A percentile compares a stretch with the other conserved stretches of the same genome.
phyloP scores from a whole-genome alignment of 2,797 vertebrate genomes.

The Tiaroga cobitis region DNA sequence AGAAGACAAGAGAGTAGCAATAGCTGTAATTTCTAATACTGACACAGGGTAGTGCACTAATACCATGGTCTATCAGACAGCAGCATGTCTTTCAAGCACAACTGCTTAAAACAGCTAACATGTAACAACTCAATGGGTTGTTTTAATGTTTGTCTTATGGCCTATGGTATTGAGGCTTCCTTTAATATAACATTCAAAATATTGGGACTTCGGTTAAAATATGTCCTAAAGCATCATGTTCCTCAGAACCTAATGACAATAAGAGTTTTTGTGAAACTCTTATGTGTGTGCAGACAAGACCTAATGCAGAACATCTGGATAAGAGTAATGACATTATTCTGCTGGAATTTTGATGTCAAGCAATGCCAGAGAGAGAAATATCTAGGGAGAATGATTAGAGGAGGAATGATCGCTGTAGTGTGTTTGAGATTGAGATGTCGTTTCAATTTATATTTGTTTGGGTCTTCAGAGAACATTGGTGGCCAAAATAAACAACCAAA shows the following conservation, averaged over 20 bases:
- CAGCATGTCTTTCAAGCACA: background rate
- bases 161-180: background rate
- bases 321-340: background rate
- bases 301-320: slow-evolving; percentile 1
- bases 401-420: background rate
- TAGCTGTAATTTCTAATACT: background rate
- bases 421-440: background rate
- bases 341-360: background rate
- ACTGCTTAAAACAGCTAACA: background rate
- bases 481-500: slow-evolving; percentile 11
- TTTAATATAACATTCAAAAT: background rate
- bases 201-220: background rate
- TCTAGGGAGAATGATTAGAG: background rate
- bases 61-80: background rate
- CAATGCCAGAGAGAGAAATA: slow-evolving; percentile 18
- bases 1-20: background rate
- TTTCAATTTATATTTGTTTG: background rate
- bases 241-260: background rate
- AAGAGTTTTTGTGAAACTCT: background rate
- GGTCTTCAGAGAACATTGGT: slow-evolving; percentile 2
- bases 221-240: background rate
- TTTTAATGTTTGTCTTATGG: background rate
- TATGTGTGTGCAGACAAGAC: background rate
- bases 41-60: background rate
- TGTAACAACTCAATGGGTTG: background rate